A percentile compares a stretch with the other conserved stretches of the same genome.
phyloP scores from a whole-genome alignment of 2,113 vertebrate species.

The Rhynchomys soricoides region DNA sequence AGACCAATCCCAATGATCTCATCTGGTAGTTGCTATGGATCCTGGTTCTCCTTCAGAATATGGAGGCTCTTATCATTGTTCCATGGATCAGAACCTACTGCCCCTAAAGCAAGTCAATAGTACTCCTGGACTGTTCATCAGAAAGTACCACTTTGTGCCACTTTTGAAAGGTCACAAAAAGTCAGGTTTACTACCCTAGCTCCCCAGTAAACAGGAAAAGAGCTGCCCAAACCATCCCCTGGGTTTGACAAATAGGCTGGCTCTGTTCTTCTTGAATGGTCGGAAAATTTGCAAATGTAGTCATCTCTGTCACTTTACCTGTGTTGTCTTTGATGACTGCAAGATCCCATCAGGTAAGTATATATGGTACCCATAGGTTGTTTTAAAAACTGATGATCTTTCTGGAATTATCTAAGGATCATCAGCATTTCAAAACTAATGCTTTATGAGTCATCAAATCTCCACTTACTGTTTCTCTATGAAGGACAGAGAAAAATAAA shows the following conservation, averaged over 20 bases:
- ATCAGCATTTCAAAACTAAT: not conserved
- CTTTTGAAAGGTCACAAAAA: not conserved
- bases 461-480: not conserved
- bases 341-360: conserved; percentile 3
- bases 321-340: conserved; percentile 10
- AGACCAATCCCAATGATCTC: not conserved
- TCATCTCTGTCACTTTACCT: not conserved
- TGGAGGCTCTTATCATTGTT: not conserved
- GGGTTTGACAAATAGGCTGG: not conserved
- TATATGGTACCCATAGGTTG: not conserved
- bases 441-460: not conserved
- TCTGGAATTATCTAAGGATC: not conserved
- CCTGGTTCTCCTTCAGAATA: not conserved
- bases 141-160: not conserved
- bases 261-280: not conserved
- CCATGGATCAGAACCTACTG: not conserved
- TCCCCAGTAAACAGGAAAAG: conserved; percentile 47
- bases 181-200: not conserved
- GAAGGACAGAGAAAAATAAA: not conserved
- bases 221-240: not conserved
- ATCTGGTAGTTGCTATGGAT: not conserved
- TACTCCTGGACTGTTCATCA: not conserved
- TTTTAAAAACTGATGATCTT: conserved; percentile 32
- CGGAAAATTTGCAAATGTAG: not conserved
- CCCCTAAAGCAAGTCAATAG: not conserved